Base-by-base conservation (phyloP, 2,797 vertebrate genomes). In the Saxicola maurus region DNA sequence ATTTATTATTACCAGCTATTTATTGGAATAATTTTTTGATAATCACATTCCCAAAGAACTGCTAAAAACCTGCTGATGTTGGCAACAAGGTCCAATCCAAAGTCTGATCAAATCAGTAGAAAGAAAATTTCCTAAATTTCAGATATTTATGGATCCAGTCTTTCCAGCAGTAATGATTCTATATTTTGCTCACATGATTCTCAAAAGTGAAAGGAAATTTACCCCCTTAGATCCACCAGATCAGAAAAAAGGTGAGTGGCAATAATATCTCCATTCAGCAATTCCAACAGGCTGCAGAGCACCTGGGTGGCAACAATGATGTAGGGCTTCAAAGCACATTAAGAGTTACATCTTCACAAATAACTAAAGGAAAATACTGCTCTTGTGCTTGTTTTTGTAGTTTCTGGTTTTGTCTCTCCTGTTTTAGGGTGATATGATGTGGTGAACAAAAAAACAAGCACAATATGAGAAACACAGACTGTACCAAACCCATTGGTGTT, bases 1-100 rank as follows among this genome's bases (percentile, higher is more conserved):
- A 67, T 94, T 94, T 96, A 48, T 91, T 82, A 59, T 75, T 88
- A 60, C 56, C 71, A 84, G 76, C 71, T 91, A 48, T 90, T 89
- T 92, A 67, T 68, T 62, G 20, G 68, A 53, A 88, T 57, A 0
- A 25, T 56, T 86, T 74, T 60, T 17, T 33, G 30, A 49, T 30
- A 52, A 46, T 81, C 11, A 8, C 24, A 5, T 62, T 88, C 56
- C 30, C 21, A 46, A 67, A 75, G 57, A 60, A 33, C 38, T 65
- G n/a, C 45, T 43, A 59, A 77, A 83, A 85, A 55, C 72, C 11
- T 35, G 5, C 7, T 20, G 20, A 35, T n/a, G 25, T 20, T 45
- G 53, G 46, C 33, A 33, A n/a, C 8, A 65, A 71, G 18, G 7
- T 55, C 31, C 45, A 51, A 66, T 69, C 13, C 24, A n/a, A 88